Conservation (phyloP, 2,797 vertebrate species). For the Spondyliosoma cantharus region DNA sequence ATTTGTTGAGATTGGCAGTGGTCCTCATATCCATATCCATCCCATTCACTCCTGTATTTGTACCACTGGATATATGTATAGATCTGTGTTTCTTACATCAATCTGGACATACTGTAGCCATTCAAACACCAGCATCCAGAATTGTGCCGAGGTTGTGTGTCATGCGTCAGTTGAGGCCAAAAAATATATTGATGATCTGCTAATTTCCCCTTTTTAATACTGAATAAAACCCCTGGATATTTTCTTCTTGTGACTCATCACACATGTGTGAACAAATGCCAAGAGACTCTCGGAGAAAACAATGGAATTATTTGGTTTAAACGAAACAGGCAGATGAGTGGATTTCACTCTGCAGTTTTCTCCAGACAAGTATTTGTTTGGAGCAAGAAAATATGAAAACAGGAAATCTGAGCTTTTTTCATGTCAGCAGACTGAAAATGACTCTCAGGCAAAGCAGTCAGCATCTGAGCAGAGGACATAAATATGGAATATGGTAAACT, state of each 20-base stretch:
- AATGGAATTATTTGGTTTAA: neutral
- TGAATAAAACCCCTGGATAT: slow-evolving; percentile 11
- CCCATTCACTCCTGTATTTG: neutral
- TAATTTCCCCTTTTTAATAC: slow-evolving; percentile 12
- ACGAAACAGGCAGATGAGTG: slow-evolving; percentile 1
- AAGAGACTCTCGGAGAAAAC: slow-evolving; percentile 11
- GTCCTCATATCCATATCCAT: neutral
- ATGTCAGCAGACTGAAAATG: neutral
- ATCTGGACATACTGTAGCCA: neutral
- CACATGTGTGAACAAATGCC: slow-evolving; percentile 26
- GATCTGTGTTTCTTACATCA: neutral
- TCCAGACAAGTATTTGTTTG: neutral
- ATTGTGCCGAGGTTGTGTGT: slow-evolving; percentile 2
- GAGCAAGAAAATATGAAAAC: neutral
- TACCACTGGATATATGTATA: neutral
- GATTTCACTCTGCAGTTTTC: neutral
- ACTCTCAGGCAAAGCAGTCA: neutral
- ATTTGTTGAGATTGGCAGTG: neutral
- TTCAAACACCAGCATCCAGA: neutral
- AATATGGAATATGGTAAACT: neutral
- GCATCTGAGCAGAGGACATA: neutral
- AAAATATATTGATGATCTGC: slow-evolving; percentile 27
- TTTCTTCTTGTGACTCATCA: slow-evolving; percentile 4
- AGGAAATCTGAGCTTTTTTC: neutral
- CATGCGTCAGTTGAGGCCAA: slow-evolving; percentile 1